phyloP scores from a whole-genome alignment of 2,888 invertebrate species.

The Hypena proboscidalis region DNA sequence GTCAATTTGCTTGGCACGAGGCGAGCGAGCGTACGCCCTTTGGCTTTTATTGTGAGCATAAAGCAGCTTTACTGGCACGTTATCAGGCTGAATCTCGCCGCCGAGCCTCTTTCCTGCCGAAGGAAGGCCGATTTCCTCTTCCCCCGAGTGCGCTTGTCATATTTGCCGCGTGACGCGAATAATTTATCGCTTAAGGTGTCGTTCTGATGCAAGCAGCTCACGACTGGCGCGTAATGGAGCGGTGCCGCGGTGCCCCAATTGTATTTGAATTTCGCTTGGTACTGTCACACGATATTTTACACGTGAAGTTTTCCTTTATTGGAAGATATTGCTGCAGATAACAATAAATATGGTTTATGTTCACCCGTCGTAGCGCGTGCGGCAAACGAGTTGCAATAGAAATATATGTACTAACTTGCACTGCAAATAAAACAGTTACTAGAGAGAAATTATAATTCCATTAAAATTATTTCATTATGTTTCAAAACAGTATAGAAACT shows the following conservation, averaged over 20 bases:
- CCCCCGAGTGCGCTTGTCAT: constrained; percentile 23
- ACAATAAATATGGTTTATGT: constrained; percentile 10
- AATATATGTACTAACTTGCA: no score
- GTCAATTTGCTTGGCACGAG: constrained; percentile 29
- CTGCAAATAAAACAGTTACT: no score
- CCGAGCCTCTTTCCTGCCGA: constrained; percentile 15
- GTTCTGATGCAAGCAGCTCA: constrained; percentile 23
- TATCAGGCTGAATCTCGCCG: constrained; percentile 46
- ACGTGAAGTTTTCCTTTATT: constrained; percentile 14
- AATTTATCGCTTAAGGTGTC: constrained; percentile 31
- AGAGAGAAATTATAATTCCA: no score
- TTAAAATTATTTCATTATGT: no score
- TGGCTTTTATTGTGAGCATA: constrained; percentile 53
- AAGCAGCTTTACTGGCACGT: constrained; percentile 54
- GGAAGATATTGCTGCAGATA: constrained; percentile 10
- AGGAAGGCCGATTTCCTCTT: constrained; percentile 20
- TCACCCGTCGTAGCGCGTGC: no score
- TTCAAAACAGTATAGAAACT: no score
- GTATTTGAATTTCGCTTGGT: constrained; percentile 24
- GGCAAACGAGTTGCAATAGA: no score
- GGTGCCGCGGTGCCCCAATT: constrained; percentile 7
- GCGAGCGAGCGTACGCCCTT: constrained; percentile 26
- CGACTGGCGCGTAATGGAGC: constrained; percentile 9
- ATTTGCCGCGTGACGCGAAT: constrained; percentile 37
- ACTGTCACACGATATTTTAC: constrained; percentile 11